phyloP scores from a whole-genome alignment of 2,888 invertebrate species.

The Gastrophysa polygoni region DNA sequence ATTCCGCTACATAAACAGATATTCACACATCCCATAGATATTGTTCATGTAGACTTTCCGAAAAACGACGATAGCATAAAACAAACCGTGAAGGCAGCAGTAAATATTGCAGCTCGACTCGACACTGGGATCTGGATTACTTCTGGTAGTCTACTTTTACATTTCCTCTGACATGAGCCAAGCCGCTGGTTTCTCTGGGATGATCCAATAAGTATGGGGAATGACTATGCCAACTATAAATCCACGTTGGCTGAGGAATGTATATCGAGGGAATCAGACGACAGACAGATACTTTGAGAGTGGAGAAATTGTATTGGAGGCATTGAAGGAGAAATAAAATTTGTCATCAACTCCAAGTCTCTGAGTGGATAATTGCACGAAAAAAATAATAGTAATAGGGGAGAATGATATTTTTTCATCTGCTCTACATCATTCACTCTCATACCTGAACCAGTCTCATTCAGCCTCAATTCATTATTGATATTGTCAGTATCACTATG shows the following conservation, averaged over 20 bases:
- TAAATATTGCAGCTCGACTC: constrained; percentile 10
- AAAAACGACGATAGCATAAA: constrained; percentile 2
- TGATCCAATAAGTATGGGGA: neutral
- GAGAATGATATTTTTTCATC: too few species aligned
- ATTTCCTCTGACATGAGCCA: neutral
- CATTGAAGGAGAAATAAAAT: too few species aligned
- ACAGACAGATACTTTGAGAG: too few species aligned
- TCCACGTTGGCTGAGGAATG: neutral
- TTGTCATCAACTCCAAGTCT: too few species aligned
- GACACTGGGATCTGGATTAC: constrained; percentile 1
- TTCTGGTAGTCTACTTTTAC: neutral
- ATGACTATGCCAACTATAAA: neutral
- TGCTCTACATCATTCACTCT: too few species aligned
- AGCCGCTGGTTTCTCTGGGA: neutral
- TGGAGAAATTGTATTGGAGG: too few species aligned
- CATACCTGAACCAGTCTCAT: too few species aligned
- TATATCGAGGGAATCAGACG: too few species aligned
- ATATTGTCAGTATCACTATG: too few species aligned
- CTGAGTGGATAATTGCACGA: too few species aligned
- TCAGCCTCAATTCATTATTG: too few species aligned
- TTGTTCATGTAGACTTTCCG: neutral
- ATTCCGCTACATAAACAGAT: neutral
- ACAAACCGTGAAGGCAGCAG: neutral
- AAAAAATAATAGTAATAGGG: too few species aligned
- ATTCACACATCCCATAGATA: neutral